Percentiles rank a stretch among this genome's conserved stretches.
Conservation (phyloP, 1,140 invertebrate genomes). For the Bombyx mandarina region DNA sequence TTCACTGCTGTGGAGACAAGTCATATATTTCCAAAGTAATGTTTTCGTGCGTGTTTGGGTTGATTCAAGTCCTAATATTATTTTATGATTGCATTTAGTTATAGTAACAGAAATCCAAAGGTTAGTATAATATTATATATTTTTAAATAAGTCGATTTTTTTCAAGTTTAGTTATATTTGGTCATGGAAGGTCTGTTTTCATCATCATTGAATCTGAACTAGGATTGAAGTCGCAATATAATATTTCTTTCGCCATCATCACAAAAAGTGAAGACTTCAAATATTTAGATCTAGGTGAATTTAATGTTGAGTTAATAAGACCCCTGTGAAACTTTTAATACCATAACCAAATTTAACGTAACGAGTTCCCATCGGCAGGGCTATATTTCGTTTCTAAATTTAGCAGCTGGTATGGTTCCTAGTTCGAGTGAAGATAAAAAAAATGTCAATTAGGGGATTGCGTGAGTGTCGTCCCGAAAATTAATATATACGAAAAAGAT, state of each 20-base stretch:
- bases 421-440: constrained; percentile 67
- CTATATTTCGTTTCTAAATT: constrained; percentile 61
- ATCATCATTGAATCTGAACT: constrained; percentile 7
- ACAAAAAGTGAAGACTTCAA: constrained; percentile 1
- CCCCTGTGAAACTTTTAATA: constrained; percentile 3
- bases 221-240: too few species aligned
- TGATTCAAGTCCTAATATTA: constrained; percentile 21
- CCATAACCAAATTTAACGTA: constrained; percentile 33
- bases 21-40: constrained; percentile 66
- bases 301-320: background rate
- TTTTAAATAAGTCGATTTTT: constrained; percentile 44
- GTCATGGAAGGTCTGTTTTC: constrained; percentile 23
- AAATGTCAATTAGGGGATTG: constrained; percentile 72
- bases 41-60: constrained; percentile 39
- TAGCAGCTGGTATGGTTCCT: constrained; percentile 72
- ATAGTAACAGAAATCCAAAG: constrained; percentile 70
- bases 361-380: constrained; percentile 47
- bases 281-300: background rate
- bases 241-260: too few species aligned
- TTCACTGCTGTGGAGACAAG: constrained; percentile 52
- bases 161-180: constrained; percentile 22
- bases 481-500: background rate
- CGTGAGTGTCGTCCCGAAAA: constrained; percentile 60
- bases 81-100: constrained; percentile 70
- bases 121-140: constrained; percentile 61